Base-by-base conservation (phyloP, 2,888 invertebrate genomes). In the Theretra japonica region DNA sequence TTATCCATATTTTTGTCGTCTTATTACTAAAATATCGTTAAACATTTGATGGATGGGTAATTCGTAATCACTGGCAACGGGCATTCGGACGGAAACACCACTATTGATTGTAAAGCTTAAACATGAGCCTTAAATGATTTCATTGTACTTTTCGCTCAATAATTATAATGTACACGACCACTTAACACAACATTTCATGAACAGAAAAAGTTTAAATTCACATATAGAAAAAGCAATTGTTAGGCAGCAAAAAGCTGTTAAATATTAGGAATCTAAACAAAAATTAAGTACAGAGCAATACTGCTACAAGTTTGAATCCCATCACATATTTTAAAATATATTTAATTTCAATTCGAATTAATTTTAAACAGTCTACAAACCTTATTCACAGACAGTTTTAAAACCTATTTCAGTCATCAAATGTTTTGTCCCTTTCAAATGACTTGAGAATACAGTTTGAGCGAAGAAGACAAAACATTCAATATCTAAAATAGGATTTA, bases 71-170 rank as follows among this genome's bases (percentile, higher is more conserved):
- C 48, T 65, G 62, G 41, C 15, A 41, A 65, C 23, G 65, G 65
- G 41, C 48, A 23, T 65, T 41, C 65, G 65, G 65, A 65, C 65
- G 65, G 65, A 65, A 65, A 41, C 19, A 60, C 60, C 8, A 33
- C 62, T 5, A 25, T 48, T 8, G 15, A 23, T 48, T 48, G 65
- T 65, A 65, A 65, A 65, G 48, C 65, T 48, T 48, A 65, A 41
- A 5, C 11, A 48, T 41, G 41, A 65, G 65, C 48, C 75, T 76
- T 81, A 76, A 82, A 80, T 83, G 77, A 81, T 81, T 81, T 77
- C 76, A 83, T 88, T 90, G 90, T 90, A 90, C 89, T 90, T 87
- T 78, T 77, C 83, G 77, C 80, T 77, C 79, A 75, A 78, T 74
- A 74, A 80, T 48, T 41, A 65, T 48, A 23, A 15, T 65, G 65